phyloP scores from a whole-genome alignment of 2,113 vertebrate genomes.

The Elaphurus davidianus region DNA sequence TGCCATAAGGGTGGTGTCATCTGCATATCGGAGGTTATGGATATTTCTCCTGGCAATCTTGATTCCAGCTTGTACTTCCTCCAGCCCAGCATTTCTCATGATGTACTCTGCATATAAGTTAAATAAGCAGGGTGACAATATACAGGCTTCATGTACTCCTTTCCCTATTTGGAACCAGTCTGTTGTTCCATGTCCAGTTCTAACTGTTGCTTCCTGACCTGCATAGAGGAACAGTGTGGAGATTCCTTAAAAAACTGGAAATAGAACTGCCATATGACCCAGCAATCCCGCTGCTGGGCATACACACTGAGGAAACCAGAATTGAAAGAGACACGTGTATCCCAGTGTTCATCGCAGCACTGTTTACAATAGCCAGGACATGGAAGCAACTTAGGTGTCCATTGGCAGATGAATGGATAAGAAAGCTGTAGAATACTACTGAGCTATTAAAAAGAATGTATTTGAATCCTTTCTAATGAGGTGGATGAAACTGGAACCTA shows the following conservation, averaged over 20 bases:
- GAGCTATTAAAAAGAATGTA: background rate
- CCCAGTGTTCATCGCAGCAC: fast-evolving
- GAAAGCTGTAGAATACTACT: background rate
- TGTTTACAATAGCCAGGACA: background rate
- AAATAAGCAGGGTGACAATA: no score
- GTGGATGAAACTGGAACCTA: background rate
- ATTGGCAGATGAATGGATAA: background rate
- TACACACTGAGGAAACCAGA: background rate
- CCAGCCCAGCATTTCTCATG: no score
- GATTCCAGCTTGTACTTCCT: no score
- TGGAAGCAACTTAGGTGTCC: background rate
- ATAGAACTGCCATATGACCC: background rate
- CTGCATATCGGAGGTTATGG: no score
- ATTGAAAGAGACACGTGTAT: fast-evolving
- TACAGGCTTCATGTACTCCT: no score
- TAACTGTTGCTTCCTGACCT: no score
- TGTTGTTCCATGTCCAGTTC: no score
- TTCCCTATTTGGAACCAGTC: no score
- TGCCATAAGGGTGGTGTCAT: no score
- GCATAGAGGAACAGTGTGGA: background rate
- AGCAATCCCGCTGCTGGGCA: background rate
- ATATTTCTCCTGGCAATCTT: no score
- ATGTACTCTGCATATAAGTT: no score
- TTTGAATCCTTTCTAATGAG: background rate
- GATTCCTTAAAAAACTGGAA: background rate